phyloP scores from a whole-genome alignment of 2,888 invertebrate genomes.

The Lithosia quadra region DNA sequence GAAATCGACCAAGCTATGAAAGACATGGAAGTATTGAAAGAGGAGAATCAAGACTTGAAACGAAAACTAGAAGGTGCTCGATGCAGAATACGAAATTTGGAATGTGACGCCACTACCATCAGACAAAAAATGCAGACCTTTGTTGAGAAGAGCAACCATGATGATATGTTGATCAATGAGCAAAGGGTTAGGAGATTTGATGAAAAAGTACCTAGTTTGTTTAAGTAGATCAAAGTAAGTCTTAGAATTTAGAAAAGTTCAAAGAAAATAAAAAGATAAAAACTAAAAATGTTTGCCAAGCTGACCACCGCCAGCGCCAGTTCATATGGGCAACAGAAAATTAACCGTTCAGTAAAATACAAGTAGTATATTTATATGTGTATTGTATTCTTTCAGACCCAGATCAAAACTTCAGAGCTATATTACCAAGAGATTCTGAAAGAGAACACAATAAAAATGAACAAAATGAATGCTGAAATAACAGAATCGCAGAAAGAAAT shows the following conservation, averaged over 20 bases:
- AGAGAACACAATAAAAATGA: constrained; percentile 82
- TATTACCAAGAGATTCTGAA: constrained; percentile 83
- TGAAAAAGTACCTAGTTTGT: too few relatives aligned
- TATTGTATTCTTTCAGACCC: constrained; percentile 70
- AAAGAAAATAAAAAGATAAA: too few relatives aligned
- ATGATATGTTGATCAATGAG: constrained; percentile 88
- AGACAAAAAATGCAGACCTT: constrained; percentile 88
- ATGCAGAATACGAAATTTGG: constrained; percentile 90
- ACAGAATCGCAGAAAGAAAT: constrained; percentile 75
- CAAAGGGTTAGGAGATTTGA: constrained; percentile 82
- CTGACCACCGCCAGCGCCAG: neutral
- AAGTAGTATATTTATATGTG: neutral
- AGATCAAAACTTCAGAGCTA: constrained; percentile 78
- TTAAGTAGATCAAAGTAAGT: neutral
- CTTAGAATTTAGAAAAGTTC: too few relatives aligned
- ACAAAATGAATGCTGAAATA: constrained; percentile 78
- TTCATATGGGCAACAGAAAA: too few relatives aligned
- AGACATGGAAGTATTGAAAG: constrained; percentile 85
- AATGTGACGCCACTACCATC: constrained; percentile 87
- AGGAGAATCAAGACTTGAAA: constrained; percentile 87
- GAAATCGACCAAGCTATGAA: constrained; percentile 88
- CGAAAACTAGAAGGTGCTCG: constrained; percentile 89
- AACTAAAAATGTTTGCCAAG: neutral
- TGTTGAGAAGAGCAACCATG: constrained; percentile 88
- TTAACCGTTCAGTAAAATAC: too few relatives aligned